Conservation (phyloP, 1,140 invertebrate genomes). For the Agrypnia vestita region DNA sequence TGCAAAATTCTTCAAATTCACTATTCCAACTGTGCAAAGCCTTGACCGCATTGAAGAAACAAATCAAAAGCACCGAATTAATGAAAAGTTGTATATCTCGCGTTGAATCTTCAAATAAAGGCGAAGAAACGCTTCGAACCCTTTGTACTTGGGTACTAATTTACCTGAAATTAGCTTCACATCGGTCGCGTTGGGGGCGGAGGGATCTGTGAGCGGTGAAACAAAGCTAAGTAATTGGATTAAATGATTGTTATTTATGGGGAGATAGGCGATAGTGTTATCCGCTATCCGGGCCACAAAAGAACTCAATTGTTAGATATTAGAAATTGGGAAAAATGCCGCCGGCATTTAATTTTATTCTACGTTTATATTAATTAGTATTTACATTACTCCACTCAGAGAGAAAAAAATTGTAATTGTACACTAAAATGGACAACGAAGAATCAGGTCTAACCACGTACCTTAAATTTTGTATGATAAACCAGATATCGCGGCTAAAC, state of each 20-base stretch:
- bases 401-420: too few relatives aligned
- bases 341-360: neutral
- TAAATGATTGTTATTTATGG: slow-evolving; percentile 60
- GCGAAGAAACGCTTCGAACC: too few relatives aligned
- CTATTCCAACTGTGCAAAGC: too few relatives aligned
- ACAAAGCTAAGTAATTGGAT: slow-evolving; percentile 58
- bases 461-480: too few relatives aligned
- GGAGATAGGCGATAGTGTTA: slow-evolving; percentile 53
- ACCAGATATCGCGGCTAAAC: too few relatives aligned
- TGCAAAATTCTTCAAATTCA: too few relatives aligned
- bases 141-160: slow-evolving; percentile 8
- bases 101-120: neutral
- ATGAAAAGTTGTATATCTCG: neutral
- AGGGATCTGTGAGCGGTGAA: slow-evolving; percentile 9
- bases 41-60: neutral
- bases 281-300: slow-evolving; percentile 17
- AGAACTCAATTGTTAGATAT: slow-evolving; percentile 19
- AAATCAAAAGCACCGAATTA: neutral
- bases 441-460: too few relatives aligned
- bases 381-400: too few relatives aligned
- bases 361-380: too few relatives aligned
- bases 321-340: slow-evolving; percentile 4
- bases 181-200: neutral
- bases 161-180: slow-evolving; percentile 4
- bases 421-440: too few relatives aligned